Evolutionary conservation across 2,113 vertebrate species (phyloP).

Genomic region (Peucedramus taeniatus): DNA sequence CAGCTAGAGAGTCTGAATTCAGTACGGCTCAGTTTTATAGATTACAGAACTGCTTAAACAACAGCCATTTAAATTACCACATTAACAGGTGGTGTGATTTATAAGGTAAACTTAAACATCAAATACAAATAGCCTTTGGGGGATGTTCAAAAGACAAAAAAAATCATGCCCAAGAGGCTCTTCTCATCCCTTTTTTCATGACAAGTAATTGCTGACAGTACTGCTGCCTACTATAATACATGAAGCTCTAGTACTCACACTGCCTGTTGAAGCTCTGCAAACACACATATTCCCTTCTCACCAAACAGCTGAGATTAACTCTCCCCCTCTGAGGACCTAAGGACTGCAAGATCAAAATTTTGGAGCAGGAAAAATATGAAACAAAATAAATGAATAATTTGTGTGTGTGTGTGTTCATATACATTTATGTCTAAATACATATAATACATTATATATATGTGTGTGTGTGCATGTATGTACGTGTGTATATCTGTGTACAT

Average conservation of each 20-base stretch:
- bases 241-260: neutral
- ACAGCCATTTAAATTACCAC: slow-evolving; percentile 6
- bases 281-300: neutral
- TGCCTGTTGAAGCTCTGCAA: neutral
- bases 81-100: slow-evolving; percentile 51
- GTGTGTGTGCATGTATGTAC: too few species aligned
- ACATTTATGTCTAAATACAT: neutral
- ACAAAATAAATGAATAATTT: neutral
- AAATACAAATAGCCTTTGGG: slow-evolving; percentile 3
- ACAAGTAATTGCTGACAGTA: neutral
- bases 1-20: neutral
- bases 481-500: accelerated
- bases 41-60: neutral
- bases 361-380: neutral
- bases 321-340: neutral
- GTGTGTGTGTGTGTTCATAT: accelerated
- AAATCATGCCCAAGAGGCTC: neutral
- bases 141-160: slow-evolving; percentile 39
- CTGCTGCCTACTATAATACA: neutral
- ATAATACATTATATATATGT: neutral
- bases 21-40: neutral
- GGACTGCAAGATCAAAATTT: neutral
- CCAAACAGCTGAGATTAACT: neutral
- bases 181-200: neutral
- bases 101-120: slow-evolving; percentile 53